Percentiles rank a stretch among this genome's conserved stretches.
Conservation (phyloP, 2,797 vertebrate species). For the Sebastes itinus region DNA sequence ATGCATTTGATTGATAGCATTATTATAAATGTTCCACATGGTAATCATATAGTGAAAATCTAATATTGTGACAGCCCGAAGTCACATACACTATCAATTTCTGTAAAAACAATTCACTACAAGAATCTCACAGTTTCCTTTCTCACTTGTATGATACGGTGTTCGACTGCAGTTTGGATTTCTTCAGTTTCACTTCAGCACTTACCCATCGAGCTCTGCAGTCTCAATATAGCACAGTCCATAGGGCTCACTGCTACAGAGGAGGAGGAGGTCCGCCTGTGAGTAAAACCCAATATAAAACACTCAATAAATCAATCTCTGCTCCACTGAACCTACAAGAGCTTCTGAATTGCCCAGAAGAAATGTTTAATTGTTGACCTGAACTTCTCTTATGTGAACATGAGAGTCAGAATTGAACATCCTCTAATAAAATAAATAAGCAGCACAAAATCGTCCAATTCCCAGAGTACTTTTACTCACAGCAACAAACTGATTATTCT, state of each 20-base stretch:
- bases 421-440: background rate
- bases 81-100: background rate
- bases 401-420: background rate
- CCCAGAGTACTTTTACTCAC: constrained; percentile 77
- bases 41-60: no score
- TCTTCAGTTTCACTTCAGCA: background rate
- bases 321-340: background rate
- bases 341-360: background rate
- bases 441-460: background rate
- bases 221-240: constrained; percentile 91
- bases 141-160: background rate
- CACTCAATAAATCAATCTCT: constrained; percentile 26
- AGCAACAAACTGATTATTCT: constrained; percentile 90
- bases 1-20: no score
- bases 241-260: constrained; percentile 90
- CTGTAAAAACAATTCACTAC: background rate
- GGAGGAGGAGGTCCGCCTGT: constrained; percentile 90
- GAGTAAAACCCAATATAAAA: constrained; percentile 48
- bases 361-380: background rate
- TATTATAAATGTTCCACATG: no score
- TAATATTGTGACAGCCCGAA: rapidly evolving
- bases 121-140: background rate
- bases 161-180: background rate
- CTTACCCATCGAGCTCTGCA: constrained; percentile 90
- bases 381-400: background rate